Evolutionary conservation across 2,888 invertebrate species (phyloP).

Genomic region (Diplazon laetatorius): DNA sequence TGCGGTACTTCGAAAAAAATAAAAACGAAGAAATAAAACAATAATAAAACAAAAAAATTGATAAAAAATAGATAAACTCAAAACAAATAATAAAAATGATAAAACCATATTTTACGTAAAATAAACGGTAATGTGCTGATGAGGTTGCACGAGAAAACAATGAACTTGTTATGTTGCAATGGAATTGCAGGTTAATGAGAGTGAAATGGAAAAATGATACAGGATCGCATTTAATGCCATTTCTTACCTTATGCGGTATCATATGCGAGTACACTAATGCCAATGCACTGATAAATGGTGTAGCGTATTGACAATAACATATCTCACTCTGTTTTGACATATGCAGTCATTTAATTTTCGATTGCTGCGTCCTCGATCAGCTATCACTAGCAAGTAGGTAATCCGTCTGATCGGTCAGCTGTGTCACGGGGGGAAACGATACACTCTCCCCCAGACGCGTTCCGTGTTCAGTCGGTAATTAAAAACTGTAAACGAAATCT

Average conservation of each 20-base stretch:
- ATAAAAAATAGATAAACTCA: too few relatives aligned
- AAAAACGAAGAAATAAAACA: conserved; percentile 58
- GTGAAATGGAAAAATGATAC: not conserved
- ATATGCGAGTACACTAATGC: conserved; percentile 9
- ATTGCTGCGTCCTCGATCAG: conserved; percentile 14
- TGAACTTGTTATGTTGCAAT: not conserved
- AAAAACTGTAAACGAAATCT: too few relatives aligned
- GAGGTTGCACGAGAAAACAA: not conserved
- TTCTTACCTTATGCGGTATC: conserved; percentile 48
- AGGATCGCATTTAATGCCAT: not conserved
- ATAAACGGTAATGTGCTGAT: not conserved
- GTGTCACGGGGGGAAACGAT: not conserved
- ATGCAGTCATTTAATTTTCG: conserved; percentile 6
- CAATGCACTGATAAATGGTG: conserved; percentile 6
- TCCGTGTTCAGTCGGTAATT: too few relatives aligned
- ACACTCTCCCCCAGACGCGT: too few relatives aligned
- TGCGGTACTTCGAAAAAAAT: conserved; percentile 69
- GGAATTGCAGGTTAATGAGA: conserved; percentile 12
- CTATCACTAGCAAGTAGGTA: conserved; percentile 35
- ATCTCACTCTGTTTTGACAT: conserved; percentile 47
- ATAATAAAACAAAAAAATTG: conserved; percentile 19
- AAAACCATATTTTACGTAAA: not conserved
- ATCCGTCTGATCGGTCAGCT: conserved; percentile 1
- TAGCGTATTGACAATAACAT: conserved; percentile 36
- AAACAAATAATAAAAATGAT: not conserved